Evolutionary conservation across 2,113 vertebrate species (phyloP).

Genomic region (Eurypyga helias): DNA sequence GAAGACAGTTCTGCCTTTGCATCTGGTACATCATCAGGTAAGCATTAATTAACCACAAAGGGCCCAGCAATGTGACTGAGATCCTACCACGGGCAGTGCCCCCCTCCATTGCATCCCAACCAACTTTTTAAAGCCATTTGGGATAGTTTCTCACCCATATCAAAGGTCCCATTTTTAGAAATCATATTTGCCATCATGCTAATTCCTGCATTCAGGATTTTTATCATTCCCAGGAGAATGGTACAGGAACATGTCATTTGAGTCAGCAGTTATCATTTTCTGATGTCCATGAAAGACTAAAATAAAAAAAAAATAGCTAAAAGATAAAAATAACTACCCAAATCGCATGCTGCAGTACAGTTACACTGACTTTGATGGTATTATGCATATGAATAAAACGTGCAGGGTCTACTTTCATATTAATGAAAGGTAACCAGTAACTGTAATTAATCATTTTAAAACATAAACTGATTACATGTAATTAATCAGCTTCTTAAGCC

Average conservation of each 20-base stretch:
- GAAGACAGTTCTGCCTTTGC: conserved; percentile 92
- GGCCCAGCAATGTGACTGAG: neutral
- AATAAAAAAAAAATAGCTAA: neutral
- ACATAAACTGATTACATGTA: neutral
- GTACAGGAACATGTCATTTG: neutral
- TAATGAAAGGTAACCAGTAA: neutral
- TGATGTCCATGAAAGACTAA: neutral
- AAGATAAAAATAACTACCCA: neutral
- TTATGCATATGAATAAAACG: neutral
- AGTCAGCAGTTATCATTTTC: neutral
- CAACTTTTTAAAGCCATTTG: neutral
- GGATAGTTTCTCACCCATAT: neutral
- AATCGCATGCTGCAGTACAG: neutral
- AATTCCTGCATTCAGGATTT: neutral
- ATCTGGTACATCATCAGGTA: conserved; percentile 97
- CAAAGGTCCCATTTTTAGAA: neutral
- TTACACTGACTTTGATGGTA: neutral
- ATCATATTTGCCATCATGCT: neutral
- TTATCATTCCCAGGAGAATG: neutral
- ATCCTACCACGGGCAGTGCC: neutral
- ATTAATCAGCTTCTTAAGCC: neutral
- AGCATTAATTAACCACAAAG: neutral
- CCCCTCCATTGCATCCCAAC: neutral
- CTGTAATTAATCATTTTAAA: conserved; percentile 20
- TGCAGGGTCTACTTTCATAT: neutral